Percentiles rank a stretch among this genome's conserved stretches.
phyloP scores from a whole-genome alignment of 2,888 invertebrate genomes.

The Pemphredon lugubris region DNA sequence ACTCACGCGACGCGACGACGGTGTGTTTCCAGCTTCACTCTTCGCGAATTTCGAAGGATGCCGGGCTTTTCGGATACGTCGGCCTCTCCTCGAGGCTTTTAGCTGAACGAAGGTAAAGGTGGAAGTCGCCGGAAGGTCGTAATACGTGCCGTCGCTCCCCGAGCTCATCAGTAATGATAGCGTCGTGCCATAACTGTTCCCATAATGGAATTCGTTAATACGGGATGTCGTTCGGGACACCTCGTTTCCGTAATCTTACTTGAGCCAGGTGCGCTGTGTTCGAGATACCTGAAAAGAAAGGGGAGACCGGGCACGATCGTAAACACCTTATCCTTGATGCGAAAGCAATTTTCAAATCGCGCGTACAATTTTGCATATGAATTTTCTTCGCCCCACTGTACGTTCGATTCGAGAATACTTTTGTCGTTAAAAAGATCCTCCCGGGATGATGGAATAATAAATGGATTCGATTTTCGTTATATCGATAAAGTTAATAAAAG shows the following conservation, averaged over 20 bases:
- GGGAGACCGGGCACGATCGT: constrained; percentile 30
- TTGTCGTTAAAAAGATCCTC: no score
- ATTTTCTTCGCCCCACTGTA: no score
- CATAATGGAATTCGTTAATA: constrained; percentile 79
- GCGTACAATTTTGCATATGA: no score
- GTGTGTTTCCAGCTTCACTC: no score
- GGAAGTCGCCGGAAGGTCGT: constrained; percentile 55
- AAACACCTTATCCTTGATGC: constrained; percentile 45
- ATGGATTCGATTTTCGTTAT: no score
- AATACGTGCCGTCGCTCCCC: constrained; percentile 67
- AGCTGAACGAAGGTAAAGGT: constrained; percentile 60
- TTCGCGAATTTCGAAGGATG: constrained; percentile 47
- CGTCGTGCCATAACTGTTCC: constrained; percentile 67
- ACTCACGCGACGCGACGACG: no score
- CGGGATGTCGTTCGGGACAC: constrained; percentile 69
- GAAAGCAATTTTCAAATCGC: constrained; percentile 45
- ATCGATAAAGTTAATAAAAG: no score
- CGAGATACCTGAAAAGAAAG: constrained; percentile 39
- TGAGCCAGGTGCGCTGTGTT: constrained; percentile 34
- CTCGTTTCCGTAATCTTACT: constrained; percentile 65
- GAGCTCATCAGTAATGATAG: constrained; percentile 74
- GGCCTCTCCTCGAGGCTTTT: constrained; percentile 57
- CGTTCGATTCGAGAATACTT: no score
- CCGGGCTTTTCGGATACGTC: constrained; percentile 24
- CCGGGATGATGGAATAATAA: no score